Percentiles rank a stretch among this genome's conserved stretches.
phyloP scores from a whole-genome alignment of 37 sponge, comb jelly and placozoan species.

The Dysidea cf. avara region DNA sequence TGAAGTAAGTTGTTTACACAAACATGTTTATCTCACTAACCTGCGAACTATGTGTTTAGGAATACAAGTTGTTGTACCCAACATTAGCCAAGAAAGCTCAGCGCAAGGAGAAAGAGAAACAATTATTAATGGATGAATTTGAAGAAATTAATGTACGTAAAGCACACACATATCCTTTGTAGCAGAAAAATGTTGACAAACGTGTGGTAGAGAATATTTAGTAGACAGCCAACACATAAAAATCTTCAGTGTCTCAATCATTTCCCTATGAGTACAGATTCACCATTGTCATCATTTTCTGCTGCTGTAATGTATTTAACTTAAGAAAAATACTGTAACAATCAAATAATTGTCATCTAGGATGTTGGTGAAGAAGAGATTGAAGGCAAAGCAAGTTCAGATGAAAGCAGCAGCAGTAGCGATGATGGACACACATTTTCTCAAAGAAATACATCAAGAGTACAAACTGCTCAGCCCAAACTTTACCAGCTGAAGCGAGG shows the following conservation, averaged over 20 bases:
- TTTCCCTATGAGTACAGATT: too few relatives aligned
- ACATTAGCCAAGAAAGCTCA: slow-evolving; percentile 63
- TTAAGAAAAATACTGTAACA: too few relatives aligned
- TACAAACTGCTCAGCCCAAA: slow-evolving; percentile 18
- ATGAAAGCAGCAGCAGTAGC: not conserved
- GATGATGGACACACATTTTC: too few relatives aligned
- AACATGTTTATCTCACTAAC: not conserved
- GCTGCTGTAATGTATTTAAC: too few relatives aligned
- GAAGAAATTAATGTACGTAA: slow-evolving; percentile 6
- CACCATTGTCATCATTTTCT: too few relatives aligned
- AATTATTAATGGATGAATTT: slow-evolving; percentile 5
- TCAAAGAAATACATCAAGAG: not conserved
- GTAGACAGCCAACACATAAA: too few relatives aligned
- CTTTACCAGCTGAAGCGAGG: slow-evolving; percentile 36
- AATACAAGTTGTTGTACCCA: slow-evolving; percentile 82
- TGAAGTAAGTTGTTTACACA: slow-evolving; percentile 41
- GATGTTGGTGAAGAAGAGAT: slow-evolving; percentile 46
- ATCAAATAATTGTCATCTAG: slow-evolving; percentile 21
- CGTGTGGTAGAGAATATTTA: too few relatives aligned
- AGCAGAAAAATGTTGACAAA: too few relatives aligned
- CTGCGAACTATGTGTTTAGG: slow-evolving; percentile 15
- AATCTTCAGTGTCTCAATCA: too few relatives aligned
- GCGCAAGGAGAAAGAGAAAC: slow-evolving; percentile 37
- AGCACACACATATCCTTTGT: too few relatives aligned
- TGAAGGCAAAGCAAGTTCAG: not conserved